These are phyloP conservation scores for Drosophila paulistorum DNA, from an alignment of 1,140 invertebrate genomes.

Conservation along the genomic window DNA sequence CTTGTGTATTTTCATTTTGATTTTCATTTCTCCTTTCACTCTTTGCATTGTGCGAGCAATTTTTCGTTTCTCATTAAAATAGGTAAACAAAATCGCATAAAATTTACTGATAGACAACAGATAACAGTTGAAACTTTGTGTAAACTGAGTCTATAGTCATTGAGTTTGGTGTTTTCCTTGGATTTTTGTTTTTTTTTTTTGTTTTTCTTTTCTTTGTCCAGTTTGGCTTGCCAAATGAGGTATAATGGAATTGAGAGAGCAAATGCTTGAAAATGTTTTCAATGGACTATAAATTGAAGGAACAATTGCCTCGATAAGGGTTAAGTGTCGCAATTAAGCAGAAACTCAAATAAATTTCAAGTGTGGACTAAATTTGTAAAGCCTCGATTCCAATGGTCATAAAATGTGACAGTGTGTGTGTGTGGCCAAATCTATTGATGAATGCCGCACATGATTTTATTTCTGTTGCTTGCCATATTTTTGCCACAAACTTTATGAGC, in stretches of 20 bases:
- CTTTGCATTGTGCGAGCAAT: slow-evolving; percentile 49
- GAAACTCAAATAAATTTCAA: background rate
- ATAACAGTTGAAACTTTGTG: slow-evolving; percentile 77
- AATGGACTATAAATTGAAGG: slow-evolving; percentile 40
- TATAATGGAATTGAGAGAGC: slow-evolving; percentile 47
- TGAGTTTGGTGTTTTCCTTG: slow-evolving; percentile 3
- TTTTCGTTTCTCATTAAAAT: slow-evolving; percentile 79
- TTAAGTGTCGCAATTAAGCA: slow-evolving; percentile 31
- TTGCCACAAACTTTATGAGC: slow-evolving; percentile 27
- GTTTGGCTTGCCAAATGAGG: slow-evolving; percentile 69
- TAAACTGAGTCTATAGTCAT: slow-evolving; percentile 45
- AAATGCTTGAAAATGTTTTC: slow-evolving; percentile 33
- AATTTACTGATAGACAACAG: slow-evolving; percentile 79
- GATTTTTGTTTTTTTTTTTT: too few relatives aligned
- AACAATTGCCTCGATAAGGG: slow-evolving; percentile 34
- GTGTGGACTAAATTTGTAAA: background rate
- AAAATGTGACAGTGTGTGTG: slow-evolving; percentile 21
- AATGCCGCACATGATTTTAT: background rate
- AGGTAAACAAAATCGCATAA: slow-evolving; percentile 80
- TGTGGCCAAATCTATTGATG: slow-evolving; percentile 24
- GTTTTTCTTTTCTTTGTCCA: slow-evolving; percentile 8
- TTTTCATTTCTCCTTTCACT: slow-evolving; percentile 35
- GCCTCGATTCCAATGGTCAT: background rate
- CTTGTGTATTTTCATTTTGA: slow-evolving; percentile 40
- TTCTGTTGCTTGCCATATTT: background rate